phyloP scores from a whole-genome alignment of 2,797 vertebrate species.

The Dermochelys coriacea region DNA sequence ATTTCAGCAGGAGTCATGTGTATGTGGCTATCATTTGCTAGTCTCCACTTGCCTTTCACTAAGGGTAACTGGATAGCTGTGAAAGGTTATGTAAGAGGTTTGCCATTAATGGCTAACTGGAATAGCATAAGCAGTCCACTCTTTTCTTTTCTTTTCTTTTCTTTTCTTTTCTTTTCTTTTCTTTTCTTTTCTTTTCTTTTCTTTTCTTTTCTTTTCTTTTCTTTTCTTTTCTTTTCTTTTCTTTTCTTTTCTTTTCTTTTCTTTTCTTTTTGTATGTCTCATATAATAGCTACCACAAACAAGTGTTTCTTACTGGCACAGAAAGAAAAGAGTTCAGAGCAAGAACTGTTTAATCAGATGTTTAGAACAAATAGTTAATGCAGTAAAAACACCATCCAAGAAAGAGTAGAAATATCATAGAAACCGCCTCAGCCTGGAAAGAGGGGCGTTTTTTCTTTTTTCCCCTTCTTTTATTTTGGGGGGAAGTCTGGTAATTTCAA shows the following conservation, averaged over 20 bases:
- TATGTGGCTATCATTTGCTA: conserved; percentile 16
- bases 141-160: neutral
- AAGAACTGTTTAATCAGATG: conserved; percentile 61
- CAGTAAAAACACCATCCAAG: conserved; percentile 78
- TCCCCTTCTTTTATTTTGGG: neutral
- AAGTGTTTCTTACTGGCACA: conserved; percentile 69
- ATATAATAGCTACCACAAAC: neutral
- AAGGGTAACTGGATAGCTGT: conserved; percentile 12
- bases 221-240: too few relatives aligned
- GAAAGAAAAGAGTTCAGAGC: conserved; percentile 81
- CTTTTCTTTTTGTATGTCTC: conserved; percentile 30
- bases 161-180: neutral
- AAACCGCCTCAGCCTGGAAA: conserved; percentile 58
- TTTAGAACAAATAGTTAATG: conserved; percentile 70
- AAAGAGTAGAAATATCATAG: conserved; percentile 60
- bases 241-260: too few relatives aligned
- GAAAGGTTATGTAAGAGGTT: neutral
- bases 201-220: neutral
- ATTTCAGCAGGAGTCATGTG: neutral
- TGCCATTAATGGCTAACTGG: neutral
- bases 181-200: neutral
- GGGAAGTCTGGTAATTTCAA: conserved; percentile 74
- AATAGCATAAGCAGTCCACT: conserved; percentile 3
- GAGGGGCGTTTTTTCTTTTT: neutral
- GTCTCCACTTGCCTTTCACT: neutral